A percentile compares a stretch with the other conserved stretches of the same genome.
Conservation (phyloP, 1,140 invertebrate species). For the Yoshiicerus persimilis region DNA sequence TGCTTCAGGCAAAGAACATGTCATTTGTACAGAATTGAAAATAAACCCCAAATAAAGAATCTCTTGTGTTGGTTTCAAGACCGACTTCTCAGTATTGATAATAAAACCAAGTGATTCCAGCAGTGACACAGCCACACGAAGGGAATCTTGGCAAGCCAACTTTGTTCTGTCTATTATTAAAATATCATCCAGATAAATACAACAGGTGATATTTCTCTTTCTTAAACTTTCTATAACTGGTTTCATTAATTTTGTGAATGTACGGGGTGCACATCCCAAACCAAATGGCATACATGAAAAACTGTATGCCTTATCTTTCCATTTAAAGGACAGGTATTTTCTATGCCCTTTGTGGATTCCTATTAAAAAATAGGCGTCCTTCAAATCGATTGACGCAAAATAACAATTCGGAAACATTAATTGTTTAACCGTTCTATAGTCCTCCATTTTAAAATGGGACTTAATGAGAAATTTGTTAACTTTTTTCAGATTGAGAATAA, state of each 20-base stretch:
- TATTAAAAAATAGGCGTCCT: slow-evolving; percentile 39
- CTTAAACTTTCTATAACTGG: background rate
- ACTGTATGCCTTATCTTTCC: background rate
- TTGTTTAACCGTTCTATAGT: background rate
- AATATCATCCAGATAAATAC: slow-evolving; percentile 34
- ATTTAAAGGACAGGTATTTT: slow-evolving; percentile 39
- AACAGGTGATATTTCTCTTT: background rate
- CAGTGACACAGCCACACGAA: background rate
- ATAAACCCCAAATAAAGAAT: slow-evolving; percentile 30
- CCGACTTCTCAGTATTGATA: slow-evolving; percentile 8
- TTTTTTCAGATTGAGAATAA: background rate
- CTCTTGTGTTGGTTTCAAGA: background rate
- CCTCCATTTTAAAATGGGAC: slow-evolving; percentile 14
- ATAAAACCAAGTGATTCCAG: background rate
- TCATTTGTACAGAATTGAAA: slow-evolving; percentile 19
- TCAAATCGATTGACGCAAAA: slow-evolving; percentile 33
- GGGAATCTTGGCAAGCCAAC: background rate
- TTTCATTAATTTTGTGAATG: slow-evolving; percentile 38
- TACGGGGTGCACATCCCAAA: slow-evolving; percentile 18
- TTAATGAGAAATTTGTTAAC: background rate
- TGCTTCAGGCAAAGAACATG: background rate
- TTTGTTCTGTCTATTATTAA: background rate
- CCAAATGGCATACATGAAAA: slow-evolving; percentile 36
- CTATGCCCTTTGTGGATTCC: slow-evolving; percentile 2
- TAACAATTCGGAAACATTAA: background rate